These are phyloP conservation scores for Dicentrarchus labrax DNA, from an alignment of 2,113 vertebrate genomes.

Conservation along the genomic window DNA sequence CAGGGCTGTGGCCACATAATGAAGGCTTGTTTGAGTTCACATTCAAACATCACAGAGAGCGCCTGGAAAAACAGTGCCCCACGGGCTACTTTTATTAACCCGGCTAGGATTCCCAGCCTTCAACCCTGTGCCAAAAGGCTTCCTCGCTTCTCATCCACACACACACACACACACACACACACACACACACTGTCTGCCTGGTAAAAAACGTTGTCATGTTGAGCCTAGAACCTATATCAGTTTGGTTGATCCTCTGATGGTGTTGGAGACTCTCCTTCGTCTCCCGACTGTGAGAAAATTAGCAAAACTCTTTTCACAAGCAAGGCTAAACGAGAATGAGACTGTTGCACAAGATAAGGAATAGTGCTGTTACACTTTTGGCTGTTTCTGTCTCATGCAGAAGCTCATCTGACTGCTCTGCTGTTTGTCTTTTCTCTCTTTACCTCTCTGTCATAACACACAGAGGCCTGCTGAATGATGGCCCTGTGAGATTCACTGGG, in stretches of 20 bases:
- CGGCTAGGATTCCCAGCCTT: conserved; percentile 78
- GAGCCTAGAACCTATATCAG: conserved; percentile 27
- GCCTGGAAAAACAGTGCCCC: conserved; percentile 82
- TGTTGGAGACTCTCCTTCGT: conserved; percentile 29
- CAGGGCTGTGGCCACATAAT: conserved; percentile 84
- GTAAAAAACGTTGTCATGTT: conserved; percentile 37
- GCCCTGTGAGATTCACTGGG: conserved; percentile 75
- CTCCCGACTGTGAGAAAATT: conserved; percentile 52
- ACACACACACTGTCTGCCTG: conserved; percentile 27
- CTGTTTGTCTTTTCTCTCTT: conserved; percentile 64
- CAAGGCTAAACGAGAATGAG: conserved; percentile 32
- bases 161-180: conserved; percentile 3
- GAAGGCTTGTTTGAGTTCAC: conserved; percentile 81
- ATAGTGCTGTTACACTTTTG: conserved; percentile 36
- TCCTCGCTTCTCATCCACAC: conserved; percentile 55
- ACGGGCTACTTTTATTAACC: conserved; percentile 82
- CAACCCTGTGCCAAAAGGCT: conserved; percentile 66
- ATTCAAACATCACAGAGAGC: conserved; percentile 82
- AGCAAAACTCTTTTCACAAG: conserved; percentile 47
- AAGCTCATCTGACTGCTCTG: conserved; percentile 36
- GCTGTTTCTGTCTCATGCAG: conserved; percentile 41
- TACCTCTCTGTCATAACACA: conserved; percentile 74
- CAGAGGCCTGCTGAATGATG: conserved; percentile 70
- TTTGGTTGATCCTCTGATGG: conserved; percentile 12
- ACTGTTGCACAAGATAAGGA: conserved; percentile 42